Conservation (phyloP, 1,140 invertebrate genomes). For the Megathymus violae region DNA sequence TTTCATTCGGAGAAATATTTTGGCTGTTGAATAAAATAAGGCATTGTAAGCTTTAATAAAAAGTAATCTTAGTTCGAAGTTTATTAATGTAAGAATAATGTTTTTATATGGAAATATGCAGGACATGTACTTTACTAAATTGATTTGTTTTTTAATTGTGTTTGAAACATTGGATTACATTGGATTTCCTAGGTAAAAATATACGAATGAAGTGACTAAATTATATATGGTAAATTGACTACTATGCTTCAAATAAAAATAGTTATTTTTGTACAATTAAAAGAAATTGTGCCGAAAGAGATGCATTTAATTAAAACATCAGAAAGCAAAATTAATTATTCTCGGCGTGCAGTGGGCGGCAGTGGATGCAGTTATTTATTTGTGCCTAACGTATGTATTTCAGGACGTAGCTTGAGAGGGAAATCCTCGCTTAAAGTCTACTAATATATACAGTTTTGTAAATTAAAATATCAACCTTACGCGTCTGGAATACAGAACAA, state of each 20-base stretch:
- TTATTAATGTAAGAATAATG: not conserved
- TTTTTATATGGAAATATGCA: not conserved
- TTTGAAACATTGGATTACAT: not conserved
- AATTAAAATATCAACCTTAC: constrained; percentile 46
- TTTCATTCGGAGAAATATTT: constrained; percentile 27
- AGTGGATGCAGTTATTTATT: constrained; percentile 66
- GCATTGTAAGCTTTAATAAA: constrained; percentile 3
- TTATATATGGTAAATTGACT: constrained; percentile 20
- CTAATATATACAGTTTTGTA: constrained; percentile 15
- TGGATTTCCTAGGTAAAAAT: not conserved
- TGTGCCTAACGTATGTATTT: constrained; percentile 63
- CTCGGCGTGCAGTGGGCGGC: constrained; percentile 55
- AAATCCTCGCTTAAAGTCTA: constrained; percentile 56
- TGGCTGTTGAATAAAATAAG: constrained; percentile 4
- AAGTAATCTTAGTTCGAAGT: not conserved
- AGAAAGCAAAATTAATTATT: constrained; percentile 68
- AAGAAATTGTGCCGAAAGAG: constrained; percentile 18
- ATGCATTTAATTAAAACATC: constrained; percentile 66
- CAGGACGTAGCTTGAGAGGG: constrained; percentile 59
- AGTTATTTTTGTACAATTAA: constrained; percentile 27
- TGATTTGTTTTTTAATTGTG: not conserved
- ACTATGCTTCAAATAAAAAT: constrained; percentile 6
- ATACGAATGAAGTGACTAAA: not conserved
- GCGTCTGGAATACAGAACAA: constrained; percentile 27
- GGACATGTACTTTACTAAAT: not conserved